Evolutionary conservation across 2,888 invertebrate species (phyloP).

Genomic region (Drosophila ustulata): DNA sequence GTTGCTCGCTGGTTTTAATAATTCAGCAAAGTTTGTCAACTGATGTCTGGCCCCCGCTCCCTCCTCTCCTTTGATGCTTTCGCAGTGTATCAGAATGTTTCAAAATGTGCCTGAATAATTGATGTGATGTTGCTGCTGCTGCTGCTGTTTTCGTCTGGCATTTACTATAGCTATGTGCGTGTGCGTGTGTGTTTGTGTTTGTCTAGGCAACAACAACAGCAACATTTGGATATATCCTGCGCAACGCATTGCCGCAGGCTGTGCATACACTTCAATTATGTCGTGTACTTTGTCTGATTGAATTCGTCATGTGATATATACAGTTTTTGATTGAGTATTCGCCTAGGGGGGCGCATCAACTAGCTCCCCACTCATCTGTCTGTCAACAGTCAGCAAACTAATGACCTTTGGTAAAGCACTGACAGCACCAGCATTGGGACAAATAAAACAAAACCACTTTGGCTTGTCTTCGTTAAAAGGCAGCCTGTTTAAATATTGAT

Average conservation of each 20-base stretch:
- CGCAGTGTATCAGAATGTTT: constrained; percentile 57
- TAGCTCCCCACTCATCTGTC: background rate
- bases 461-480: constrained; percentile 41
- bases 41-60: constrained; percentile 6
- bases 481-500: constrained; percentile 69
- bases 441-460: constrained; percentile 28
- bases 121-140: constrained; percentile 59
- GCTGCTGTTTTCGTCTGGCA: constrained; percentile 46
- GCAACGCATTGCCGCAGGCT: constrained; percentile 48
- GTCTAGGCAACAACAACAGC: constrained; percentile 51
- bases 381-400: constrained; percentile 44
- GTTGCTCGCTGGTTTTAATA: constrained; percentile 54
- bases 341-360: constrained; percentile 38
- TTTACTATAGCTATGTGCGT: constrained; percentile 23
- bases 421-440: constrained; percentile 46
- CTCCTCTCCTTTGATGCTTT: constrained; percentile 5
- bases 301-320: constrained; percentile 77
- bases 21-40: constrained; percentile 59
- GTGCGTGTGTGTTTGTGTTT: constrained; percentile 36
- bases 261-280: constrained; percentile 72
- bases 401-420: constrained; percentile 29
- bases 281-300: constrained; percentile 76
- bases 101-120: constrained; percentile 76
- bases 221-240: constrained; percentile 51
- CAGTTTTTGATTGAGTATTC: constrained; percentile 76